Percentiles rank a stretch among this genome's conserved stretches.
Evolutionary conservation across 2,113 vertebrate genomes (phyloP).

Genomic region (Pseudorasbora parva): DNA sequence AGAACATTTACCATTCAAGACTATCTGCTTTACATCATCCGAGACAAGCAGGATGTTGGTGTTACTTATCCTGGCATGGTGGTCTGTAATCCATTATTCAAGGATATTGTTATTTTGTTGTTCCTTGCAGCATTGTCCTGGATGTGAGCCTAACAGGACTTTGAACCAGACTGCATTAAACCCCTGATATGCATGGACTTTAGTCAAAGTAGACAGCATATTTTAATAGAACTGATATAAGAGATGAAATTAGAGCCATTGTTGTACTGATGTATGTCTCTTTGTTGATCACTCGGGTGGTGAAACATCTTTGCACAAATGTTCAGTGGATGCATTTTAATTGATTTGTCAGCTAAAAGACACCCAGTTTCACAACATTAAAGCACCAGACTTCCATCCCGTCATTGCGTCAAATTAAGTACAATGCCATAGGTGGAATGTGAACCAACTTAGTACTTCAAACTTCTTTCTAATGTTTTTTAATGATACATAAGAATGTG

Average conservation of each 20-base stretch:
- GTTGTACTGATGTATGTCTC: background rate
- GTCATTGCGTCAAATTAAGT: background rate
- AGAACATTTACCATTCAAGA: conserved; percentile 21
- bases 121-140: conserved; percentile 1
- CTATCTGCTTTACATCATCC: conserved; percentile 28
- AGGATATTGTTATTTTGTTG: background rate
- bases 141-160: conserved; percentile 10
- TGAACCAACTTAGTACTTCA: background rate
- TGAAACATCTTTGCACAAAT: background rate
- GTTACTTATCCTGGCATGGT: conserved; percentile 18
- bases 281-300: background rate
- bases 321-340: background rate
- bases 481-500: background rate
- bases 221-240: background rate
- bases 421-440: background rate
- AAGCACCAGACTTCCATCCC: background rate
- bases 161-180: background rate
- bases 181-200: background rate
- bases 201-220: background rate
- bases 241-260: background rate
- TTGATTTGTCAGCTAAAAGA: conserved; percentile 6
- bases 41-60: conserved; percentile 16
- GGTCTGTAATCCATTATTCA: conserved; percentile 22
- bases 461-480: background rate
- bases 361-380: background rate